A percentile compares a stretch with the other conserved stretches of the same genome.
Conservation (phyloP, 2,113 vertebrate species). For the Madoqua kirkii region DNA sequence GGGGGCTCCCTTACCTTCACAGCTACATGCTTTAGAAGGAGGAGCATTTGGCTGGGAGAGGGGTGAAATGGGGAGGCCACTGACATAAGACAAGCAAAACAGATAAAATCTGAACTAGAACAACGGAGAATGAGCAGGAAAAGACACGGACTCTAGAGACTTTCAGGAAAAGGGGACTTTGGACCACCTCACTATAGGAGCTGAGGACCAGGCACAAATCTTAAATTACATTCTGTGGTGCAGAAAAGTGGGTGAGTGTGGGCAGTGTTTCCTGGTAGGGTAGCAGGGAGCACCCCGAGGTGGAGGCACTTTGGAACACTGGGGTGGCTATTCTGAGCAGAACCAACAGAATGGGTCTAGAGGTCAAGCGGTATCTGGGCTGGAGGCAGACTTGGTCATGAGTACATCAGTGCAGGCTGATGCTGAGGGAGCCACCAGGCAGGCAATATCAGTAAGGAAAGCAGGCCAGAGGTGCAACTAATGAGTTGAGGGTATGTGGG, state of each 20-base stretch:
- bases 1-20: background rate
- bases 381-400: background rate
- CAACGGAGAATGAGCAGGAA: background rate
- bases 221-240: background rate
- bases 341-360: rapidly evolving
- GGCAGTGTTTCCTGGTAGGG: background rate
- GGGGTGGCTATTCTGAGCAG: background rate
- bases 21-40: background rate
- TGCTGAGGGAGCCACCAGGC: background rate
- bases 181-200: background rate
- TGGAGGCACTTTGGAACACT: background rate
- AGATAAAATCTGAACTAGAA: background rate
- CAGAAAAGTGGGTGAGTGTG: background rate
- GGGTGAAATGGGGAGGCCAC: background rate
- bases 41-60: background rate
- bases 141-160: background rate
- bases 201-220: background rate
- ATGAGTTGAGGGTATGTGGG: background rate
- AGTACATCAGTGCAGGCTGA: background rate
- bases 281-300: rapidly evolving
- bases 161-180: background rate
- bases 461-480: background rate
- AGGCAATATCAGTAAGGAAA: background rate
- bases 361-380: background rate
- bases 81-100: constrained; percentile 58